phyloP scores from a whole-genome alignment of 2,113 vertebrate genomes.

The Turnix velox region DNA sequence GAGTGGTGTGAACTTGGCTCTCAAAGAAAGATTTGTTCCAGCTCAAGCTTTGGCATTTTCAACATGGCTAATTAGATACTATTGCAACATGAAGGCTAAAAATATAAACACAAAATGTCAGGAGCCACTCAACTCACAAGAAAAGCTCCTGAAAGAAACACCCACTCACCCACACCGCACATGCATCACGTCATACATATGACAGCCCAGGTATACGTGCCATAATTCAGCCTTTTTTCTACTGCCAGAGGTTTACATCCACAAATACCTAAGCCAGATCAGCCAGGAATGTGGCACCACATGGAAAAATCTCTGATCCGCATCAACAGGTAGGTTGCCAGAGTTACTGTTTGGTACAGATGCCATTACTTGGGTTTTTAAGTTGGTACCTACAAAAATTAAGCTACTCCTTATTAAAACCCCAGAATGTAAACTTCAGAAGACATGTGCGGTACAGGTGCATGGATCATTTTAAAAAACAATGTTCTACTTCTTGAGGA shows the following conservation, averaged over 20 bases:
- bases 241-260: not conserved
- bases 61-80: not conserved
- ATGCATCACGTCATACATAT: accelerated
- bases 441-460: not conserved
- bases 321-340: not conserved
- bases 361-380: accelerated
- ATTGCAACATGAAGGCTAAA: constrained; percentile 13
- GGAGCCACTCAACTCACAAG: not conserved
- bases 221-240: not conserved
- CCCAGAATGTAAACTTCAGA: not conserved
- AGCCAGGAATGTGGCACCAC: not conserved
- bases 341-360: not conserved
- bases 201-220: not conserved
- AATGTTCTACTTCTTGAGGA: not conserved
- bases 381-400: not conserved
- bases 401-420: not conserved
- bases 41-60: not conserved
- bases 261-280: not conserved
- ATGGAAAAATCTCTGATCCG: not conserved
- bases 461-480: not conserved
- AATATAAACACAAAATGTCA: not conserved
- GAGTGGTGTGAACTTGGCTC: not conserved
- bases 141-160: not conserved
- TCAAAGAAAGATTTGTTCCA: not conserved
- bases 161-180: not conserved